Conservation (phyloP, 2,113 vertebrate species). For the Sapayoa aenigma region DNA sequence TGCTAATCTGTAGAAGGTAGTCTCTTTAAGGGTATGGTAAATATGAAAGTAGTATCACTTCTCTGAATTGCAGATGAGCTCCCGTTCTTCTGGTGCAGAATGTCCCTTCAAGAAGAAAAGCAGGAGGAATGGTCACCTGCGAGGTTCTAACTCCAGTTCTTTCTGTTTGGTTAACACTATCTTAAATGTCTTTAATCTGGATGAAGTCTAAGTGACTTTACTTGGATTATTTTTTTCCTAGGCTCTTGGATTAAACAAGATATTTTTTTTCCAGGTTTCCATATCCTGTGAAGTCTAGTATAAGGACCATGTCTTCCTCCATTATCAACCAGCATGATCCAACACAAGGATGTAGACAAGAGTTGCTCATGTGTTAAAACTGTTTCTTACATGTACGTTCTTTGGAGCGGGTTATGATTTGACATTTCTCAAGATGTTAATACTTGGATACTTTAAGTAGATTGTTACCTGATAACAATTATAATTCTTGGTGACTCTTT, state of each 20-base stretch:
- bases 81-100: not conserved
- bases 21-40: not conserved
- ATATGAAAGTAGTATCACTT: not conserved
- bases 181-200: not conserved
- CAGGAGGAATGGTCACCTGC: not conserved
- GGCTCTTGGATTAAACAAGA: not conserved
- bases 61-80: not conserved
- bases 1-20: not conserved
- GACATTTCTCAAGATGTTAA: not conserved
- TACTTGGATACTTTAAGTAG: not conserved
- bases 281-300: not conserved
- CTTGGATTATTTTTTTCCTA: not conserved
- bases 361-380: not conserved
- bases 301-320: not conserved
- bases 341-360: not conserved
- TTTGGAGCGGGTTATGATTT: not conserved
- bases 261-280: not conserved
- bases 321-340: fast-evolving
- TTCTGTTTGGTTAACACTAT: not conserved
- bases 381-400: not conserved
- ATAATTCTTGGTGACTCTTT: not conserved
- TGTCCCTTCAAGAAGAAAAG: not conserved
- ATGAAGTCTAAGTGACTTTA: not conserved
- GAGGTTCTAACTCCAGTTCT: not conserved
- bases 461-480: not conserved